phyloP scores from a whole-genome alignment of 23 tunicate genomes.

The Pegea sp. region DNA sequence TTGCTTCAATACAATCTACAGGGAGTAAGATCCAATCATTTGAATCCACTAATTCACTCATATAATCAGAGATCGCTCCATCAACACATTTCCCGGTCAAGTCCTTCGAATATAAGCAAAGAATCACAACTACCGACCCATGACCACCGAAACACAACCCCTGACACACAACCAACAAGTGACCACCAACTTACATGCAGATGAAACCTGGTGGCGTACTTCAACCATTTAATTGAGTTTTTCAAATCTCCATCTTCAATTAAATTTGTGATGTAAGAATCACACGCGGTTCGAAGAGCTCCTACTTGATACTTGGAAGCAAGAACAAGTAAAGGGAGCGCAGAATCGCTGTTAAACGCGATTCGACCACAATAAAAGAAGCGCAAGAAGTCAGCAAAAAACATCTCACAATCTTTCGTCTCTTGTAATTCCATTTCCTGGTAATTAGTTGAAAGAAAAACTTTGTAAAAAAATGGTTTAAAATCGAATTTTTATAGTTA shows the following conservation, averaged over 20 bases:
- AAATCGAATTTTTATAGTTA: background rate
- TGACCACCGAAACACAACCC: background rate
- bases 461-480: background rate
- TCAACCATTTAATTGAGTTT: conserved; percentile 67
- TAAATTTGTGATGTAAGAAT: conserved; percentile 70
- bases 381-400: conserved; percentile 59
- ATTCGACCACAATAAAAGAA: conserved; percentile 94
- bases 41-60: conserved; percentile 73
- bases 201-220: conserved; percentile 56
- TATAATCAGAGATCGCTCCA: conserved; percentile 86
- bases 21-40: conserved; percentile 44
- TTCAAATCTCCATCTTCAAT: conserved; percentile 96
- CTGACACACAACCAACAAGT: too few species aligned
- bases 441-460: background rate
- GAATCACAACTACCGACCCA: too few species aligned
- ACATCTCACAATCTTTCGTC: conserved; percentile 70
- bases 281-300: conserved; percentile 79
- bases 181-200: too few species aligned
- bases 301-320: conserved; percentile 72
- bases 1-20: conserved; percentile 50
- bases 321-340: conserved; percentile 74
- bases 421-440: conserved; percentile 78
- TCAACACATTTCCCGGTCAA: conserved; percentile 92
- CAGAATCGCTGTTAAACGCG: conserved; percentile 56
- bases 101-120: conserved; percentile 46